These are phyloP conservation scores for Callithrix jacchus DNA, from an alignment of 2,113 vertebrate genomes.

Conservation along the genomic window DNA sequence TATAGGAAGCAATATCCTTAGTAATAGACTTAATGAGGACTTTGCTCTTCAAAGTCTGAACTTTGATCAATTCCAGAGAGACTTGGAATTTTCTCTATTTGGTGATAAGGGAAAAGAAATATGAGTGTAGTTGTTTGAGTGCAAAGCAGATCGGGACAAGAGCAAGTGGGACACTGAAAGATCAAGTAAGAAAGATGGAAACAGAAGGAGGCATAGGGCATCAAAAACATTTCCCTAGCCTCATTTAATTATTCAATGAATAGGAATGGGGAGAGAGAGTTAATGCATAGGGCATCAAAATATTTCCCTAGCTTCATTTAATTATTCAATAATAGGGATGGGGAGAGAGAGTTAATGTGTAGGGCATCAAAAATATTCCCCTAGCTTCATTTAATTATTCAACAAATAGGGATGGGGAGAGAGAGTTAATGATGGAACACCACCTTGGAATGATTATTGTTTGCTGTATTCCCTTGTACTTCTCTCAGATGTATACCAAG, in stretches of 20 bases:
- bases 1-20: neutral
- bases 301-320: fast-evolving
- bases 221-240: neutral
- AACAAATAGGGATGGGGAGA: neutral
- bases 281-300: neutral
- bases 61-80: constrained; percentile 36
- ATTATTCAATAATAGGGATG: neutral
- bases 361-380: neutral
- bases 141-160: neutral
- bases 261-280: neutral
- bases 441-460: neutral
- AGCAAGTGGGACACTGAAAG: neutral
- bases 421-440: neutral
- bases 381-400: neutral
- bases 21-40: constrained; percentile 33
- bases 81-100: constrained; percentile 42
- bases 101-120: neutral
- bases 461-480: neutral
- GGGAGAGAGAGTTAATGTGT: neutral
- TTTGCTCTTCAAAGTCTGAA: constrained; percentile 60
- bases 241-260: neutral
- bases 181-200: neutral
- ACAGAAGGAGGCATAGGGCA: neutral
- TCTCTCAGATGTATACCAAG: neutral
- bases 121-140: neutral